Evolutionary conservation across 2,888 invertebrate genomes (phyloP).

Genomic region (Gerosis bhagava): DNA sequence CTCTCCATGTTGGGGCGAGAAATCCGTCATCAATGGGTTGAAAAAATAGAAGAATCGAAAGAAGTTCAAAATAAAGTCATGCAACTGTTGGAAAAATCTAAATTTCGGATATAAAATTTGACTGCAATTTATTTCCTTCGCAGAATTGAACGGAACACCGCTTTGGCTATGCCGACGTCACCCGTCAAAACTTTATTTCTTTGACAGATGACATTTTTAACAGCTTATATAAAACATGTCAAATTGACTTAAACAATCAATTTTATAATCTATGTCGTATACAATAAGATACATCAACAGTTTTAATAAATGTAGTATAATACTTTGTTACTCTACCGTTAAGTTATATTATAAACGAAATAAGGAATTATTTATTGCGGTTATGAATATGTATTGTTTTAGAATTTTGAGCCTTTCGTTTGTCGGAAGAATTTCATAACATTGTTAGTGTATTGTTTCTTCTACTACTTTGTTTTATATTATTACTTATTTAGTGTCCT

Average conservation of each 20-base stretch:
- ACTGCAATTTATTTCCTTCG: slow-evolving; percentile 15
- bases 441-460: slow-evolving; percentile 7
- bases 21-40: too few relatives aligned
- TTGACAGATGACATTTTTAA: slow-evolving; percentile 8
- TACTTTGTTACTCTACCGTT: slow-evolving; percentile 11
- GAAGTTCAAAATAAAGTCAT: too few relatives aligned
- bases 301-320: neutral
- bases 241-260: slow-evolving; percentile 5
- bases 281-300: slow-evolving; percentile 15
- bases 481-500: slow-evolving; percentile 7
- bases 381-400: slow-evolving; percentile 42
- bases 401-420: slow-evolving; percentile 25
- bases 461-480: slow-evolving; percentile 1
- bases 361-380: slow-evolving; percentile 52
- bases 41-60: too few relatives aligned
- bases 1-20: too few relatives aligned
- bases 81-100: neutral
- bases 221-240: slow-evolving; percentile 8
- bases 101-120: slow-evolving; percentile 3
- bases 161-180: slow-evolving; percentile 11
- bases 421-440: slow-evolving; percentile 28
- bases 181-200: too few relatives aligned
- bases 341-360: slow-evolving; percentile 36
- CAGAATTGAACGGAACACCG: slow-evolving; percentile 22
- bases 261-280: slow-evolving; percentile 14